Evolutionary conservation across 2,113 vertebrate genomes (phyloP).

Genomic region (Leucosticte australis): DNA sequence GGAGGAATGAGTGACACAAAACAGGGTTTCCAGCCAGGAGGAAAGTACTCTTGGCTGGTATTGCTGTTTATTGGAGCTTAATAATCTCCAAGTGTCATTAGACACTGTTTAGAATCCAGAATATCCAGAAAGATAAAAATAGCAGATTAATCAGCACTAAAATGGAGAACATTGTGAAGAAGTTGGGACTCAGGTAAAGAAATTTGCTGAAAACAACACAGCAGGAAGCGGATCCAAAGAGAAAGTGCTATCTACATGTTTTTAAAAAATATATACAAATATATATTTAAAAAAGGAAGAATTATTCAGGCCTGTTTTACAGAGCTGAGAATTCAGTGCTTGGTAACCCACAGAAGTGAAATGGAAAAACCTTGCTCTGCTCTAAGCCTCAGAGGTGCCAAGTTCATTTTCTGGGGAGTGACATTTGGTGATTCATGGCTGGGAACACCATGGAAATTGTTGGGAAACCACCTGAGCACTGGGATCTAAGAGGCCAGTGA

Average conservation of each 20-base stretch:
- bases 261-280: neutral
- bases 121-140: conserved; percentile 44
- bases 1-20: neutral
- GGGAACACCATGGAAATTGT: neutral
- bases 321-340: neutral
- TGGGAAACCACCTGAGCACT: neutral
- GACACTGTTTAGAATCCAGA: neutral
- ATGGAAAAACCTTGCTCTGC: neutral
- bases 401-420: neutral
- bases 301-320: neutral
- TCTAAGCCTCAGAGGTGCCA: neutral
- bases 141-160: conserved; percentile 8
- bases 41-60: conserved; percentile 23
- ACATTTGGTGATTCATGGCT: neutral
- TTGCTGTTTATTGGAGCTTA: conserved; percentile 24
- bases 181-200: neutral
- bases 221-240: neutral
- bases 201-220: neutral
- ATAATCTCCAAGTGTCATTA: conserved; percentile 29
- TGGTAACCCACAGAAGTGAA: neutral
- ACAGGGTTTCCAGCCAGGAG: conserved; percentile 27
- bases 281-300: neutral
- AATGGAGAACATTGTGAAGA: neutral
- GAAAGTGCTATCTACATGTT: neutral
- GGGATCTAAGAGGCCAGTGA: neutral